Conservation (phyloP, 2,113 vertebrate genomes). For the Heterotilapia buettikoferi region DNA sequence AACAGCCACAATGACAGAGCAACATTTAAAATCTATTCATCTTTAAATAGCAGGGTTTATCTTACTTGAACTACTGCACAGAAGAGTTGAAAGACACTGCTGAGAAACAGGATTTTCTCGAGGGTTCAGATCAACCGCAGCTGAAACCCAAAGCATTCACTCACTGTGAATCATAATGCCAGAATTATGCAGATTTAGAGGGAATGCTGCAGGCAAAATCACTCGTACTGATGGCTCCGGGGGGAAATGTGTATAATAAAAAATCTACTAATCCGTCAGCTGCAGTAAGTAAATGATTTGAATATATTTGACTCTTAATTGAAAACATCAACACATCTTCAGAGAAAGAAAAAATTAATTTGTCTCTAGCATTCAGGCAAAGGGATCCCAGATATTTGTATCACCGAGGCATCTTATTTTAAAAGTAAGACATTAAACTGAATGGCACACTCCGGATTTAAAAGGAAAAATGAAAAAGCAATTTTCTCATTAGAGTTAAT, state of each 20-base stretch:
- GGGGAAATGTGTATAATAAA: slow-evolving; percentile 15
- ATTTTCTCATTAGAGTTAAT: not conserved
- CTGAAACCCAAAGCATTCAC: not conserved
- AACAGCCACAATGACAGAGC: not conserved
- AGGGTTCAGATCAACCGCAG: not conserved
- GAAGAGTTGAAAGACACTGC: not conserved
- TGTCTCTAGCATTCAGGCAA: not conserved
- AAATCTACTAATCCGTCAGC: slow-evolving; percentile 16
- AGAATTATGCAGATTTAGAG: slow-evolving; percentile 29
- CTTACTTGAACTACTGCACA: not conserved
- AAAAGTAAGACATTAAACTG: not conserved
- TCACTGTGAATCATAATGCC: not conserved
- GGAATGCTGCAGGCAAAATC: slow-evolving; percentile 21
- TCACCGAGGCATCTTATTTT: not conserved
- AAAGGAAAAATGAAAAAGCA: not conserved
- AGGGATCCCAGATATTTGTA: not conserved
- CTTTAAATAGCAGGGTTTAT: slow-evolving; percentile 1
- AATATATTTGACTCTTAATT: slow-evolving; percentile 40
- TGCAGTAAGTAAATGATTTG: slow-evolving; percentile 28
- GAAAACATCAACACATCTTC: slow-evolving; percentile 19
- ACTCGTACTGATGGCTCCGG: slow-evolving; percentile 19
- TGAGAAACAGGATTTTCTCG: not conserved
- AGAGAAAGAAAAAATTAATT: not conserved
- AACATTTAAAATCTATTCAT: slow-evolving; percentile 21
- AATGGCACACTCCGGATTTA: not conserved